These are phyloP conservation scores for Zoanthus sociatus DNA, from an alignment of 92 coral and sea anemone genomes.

Conservation along the genomic window DNA sequence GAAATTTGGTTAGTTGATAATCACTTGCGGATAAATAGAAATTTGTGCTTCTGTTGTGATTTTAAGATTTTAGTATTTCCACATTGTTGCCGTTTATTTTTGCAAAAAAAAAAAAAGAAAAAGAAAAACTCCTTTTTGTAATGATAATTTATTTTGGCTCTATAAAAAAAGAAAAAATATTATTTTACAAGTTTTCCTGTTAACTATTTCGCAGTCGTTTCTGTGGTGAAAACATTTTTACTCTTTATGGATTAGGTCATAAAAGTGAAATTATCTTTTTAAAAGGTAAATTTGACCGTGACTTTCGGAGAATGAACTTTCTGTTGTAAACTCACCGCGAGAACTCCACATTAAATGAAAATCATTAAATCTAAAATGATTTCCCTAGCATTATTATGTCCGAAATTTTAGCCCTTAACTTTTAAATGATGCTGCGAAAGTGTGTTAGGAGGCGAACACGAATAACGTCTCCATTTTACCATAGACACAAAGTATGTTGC, in stretches of 20 bases:
- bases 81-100: not conserved
- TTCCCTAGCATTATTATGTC: not conserved
- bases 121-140: not conserved
- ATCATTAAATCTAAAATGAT: not conserved
- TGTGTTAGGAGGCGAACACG: not conserved
- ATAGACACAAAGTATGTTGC: not conserved
- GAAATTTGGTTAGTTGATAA: not conserved
- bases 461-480: not conserved
- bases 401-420: not conserved
- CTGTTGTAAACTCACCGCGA: constrained; percentile 2
- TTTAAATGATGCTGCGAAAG: not conserved
- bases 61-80: not conserved
- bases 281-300: constrained; percentile 12
- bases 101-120: not conserved
- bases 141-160: not conserved
- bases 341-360: not conserved
- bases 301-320: not conserved
- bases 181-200: not conserved
- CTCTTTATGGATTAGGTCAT: not conserved
- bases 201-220: not conserved
- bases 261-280: constrained; percentile 1
- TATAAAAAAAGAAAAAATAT: not conserved
- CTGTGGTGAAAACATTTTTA: not conserved
- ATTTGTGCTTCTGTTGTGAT: not conserved
- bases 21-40: not conserved